These are phyloP conservation scores for Mesorhabditis belari DNA, from an alignment of 2,888 invertebrate genomes.

Conservation along the genomic window DNA sequence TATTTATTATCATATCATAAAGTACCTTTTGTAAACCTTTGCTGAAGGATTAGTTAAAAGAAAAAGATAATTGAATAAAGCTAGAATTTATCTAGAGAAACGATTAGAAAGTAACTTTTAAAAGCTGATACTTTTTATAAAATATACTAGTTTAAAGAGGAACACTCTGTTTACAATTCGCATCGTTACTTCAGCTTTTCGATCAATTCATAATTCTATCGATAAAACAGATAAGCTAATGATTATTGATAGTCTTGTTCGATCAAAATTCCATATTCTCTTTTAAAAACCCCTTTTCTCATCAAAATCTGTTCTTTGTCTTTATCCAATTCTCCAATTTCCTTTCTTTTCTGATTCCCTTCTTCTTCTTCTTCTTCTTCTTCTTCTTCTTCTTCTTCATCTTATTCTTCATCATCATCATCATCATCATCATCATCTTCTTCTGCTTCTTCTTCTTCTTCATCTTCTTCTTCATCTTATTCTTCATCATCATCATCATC, in stretches of 20 bases:
- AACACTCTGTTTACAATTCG: neutral
- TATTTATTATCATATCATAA: neutral
- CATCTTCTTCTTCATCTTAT: slow-evolving; percentile 1
- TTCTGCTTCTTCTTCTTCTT: too few species aligned
- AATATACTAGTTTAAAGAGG: too few species aligned
- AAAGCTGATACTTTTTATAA: too few species aligned
- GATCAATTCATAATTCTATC: neutral
- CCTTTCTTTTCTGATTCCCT: neutral
- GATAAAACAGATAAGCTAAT: neutral
- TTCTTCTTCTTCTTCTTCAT: neutral
- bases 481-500: slow-evolving; percentile 7
- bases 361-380: slow-evolving; percentile 1
- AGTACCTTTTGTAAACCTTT: neutral
- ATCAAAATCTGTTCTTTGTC: too few species aligned
- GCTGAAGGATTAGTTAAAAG: neutral
- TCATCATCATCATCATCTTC: slow-evolving; percentile 1
- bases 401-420: neutral
- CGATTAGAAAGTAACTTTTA: too few species aligned
- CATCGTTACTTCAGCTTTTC: neutral
- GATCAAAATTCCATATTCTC: neutral
- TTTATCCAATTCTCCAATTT: neutral
- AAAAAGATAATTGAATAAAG: neutral
- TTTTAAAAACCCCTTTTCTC: too few species aligned
- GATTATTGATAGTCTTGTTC: neutral
- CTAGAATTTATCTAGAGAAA: too few species aligned